Percentiles rank a stretch among this genome's conserved stretches.
These are phyloP conservation scores for Zosterops japonicus DNA, from an alignment of 2,113 vertebrate genomes.

Conservation along the genomic window DNA sequence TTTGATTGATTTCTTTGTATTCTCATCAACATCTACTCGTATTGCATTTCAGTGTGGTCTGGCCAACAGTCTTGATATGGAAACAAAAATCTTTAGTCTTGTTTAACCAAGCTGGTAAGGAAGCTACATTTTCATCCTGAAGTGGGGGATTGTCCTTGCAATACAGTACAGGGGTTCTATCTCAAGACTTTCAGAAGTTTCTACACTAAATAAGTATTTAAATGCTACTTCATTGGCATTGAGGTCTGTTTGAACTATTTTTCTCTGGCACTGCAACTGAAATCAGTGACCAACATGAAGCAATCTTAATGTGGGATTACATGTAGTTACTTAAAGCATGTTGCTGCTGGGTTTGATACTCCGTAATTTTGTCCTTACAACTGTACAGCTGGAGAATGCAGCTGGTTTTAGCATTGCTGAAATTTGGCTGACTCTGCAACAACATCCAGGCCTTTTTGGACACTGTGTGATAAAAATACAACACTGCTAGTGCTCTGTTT, in stretches of 20 bases:
- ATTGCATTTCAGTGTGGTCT: constrained; percentile 36
- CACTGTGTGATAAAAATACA: neutral
- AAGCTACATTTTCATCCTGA: neutral
- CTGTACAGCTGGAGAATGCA: neutral
- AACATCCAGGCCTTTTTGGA: constrained; percentile 21
- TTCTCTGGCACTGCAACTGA: neutral
- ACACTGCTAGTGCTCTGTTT: neutral
- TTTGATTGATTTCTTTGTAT: constrained; percentile 6
- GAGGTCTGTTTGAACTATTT: neutral
- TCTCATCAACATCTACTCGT: neutral
- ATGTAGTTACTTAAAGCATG: neutral
- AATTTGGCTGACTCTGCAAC: neutral
- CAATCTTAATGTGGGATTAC: neutral
- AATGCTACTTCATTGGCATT: neutral
- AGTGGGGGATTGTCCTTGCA: neutral
- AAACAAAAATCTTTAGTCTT: constrained; percentile 41
- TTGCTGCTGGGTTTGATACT: neutral
- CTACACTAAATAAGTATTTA: neutral
- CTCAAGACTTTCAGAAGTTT: neutral
- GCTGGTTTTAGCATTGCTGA: constrained; percentile 37
- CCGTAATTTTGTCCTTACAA: neutral
- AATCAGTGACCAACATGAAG: neutral
- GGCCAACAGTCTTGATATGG: neutral
- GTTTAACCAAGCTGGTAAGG: constrained; percentile 7
- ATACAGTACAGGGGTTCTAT: neutral